phyloP scores from a whole-genome alignment of 2,888 invertebrate species.

The Dryocosmus kuriphilus region DNA sequence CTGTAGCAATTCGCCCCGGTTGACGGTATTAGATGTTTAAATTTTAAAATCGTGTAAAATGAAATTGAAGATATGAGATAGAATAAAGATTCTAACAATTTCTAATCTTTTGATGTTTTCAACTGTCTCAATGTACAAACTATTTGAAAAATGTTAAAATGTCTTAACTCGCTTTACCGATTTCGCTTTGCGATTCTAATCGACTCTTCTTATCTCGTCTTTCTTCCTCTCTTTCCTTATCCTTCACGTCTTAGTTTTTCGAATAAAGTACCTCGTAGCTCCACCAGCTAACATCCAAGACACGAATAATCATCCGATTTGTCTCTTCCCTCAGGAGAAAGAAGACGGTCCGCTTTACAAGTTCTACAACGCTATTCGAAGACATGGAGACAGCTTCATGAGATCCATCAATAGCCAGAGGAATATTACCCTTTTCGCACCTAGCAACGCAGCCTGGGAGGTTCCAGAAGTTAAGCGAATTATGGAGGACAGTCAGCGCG shows the following conservation, averaged over 20 bases:
- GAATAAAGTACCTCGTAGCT: conserved; percentile 43
- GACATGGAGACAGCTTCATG: conserved; percentile 87
- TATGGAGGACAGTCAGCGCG: conserved; percentile 82
- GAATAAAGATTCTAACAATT: neutral
- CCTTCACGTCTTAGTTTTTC: conserved; percentile 40
- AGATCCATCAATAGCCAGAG: conserved; percentile 84
- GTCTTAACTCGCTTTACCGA: neutral
- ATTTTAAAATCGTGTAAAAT: neutral
- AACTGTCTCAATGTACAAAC: neutral
- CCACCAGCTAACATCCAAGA: neutral
- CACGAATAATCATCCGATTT: conserved; percentile 28
- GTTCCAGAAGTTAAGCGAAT: conserved; percentile 86
- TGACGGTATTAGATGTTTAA: too few species aligned
- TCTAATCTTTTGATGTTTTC: conserved; percentile 3
- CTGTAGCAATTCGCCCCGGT: too few species aligned
- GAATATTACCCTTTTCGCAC: conserved; percentile 92
- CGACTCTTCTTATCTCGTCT: conserved; percentile 34
- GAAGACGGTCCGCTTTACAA: conserved; percentile 88
- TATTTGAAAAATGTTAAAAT: neutral
- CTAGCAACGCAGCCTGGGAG: conserved; percentile 92
- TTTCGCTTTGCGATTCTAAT: conserved; percentile 6
- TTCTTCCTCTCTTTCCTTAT: conserved; percentile 46
- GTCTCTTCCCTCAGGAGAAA: conserved; percentile 80
- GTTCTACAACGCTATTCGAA: conserved; percentile 90
- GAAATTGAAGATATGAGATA: neutral